phyloP scores from a whole-genome alignment of 2,113 vertebrate species.

The Empidonax alnorum region DNA sequence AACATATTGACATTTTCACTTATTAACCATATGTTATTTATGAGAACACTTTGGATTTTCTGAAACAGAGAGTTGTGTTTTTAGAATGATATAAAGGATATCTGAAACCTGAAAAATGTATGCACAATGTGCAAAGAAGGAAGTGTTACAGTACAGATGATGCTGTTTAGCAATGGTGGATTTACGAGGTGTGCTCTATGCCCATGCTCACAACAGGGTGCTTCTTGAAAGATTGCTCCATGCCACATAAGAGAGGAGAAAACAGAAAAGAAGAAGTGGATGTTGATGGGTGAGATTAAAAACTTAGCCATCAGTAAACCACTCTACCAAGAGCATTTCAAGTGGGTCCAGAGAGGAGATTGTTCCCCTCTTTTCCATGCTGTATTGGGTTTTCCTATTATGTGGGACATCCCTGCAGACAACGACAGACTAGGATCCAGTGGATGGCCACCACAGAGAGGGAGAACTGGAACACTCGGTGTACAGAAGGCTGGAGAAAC shows the following conservation, averaged over 20 bases:
- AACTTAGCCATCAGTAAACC: neutral
- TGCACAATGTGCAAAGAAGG: neutral
- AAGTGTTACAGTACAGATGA: rapidly evolving
- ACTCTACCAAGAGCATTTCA: neutral
- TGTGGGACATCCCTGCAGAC: neutral
- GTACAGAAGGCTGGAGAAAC: neutral
- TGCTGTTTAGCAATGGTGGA: neutral
- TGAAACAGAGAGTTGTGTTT: neutral
- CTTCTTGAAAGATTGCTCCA: neutral
- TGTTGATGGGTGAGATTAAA: neutral
- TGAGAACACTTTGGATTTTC: neutral
- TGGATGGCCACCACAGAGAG: rapidly evolving
- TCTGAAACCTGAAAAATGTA: neutral
- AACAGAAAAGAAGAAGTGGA: neutral
- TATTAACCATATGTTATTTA: neutral
- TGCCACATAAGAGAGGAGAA: neutral
- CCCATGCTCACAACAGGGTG: neutral
- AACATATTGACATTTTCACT: neutral
- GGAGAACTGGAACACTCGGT: neutral
- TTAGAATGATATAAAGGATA: neutral
- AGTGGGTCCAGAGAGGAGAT: neutral
- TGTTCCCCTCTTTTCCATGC: neutral
- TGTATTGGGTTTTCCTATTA: neutral
- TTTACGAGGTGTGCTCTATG: neutral
- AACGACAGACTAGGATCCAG: neutral